These are phyloP conservation scores for Colius striatus DNA, from an alignment of 2,113 vertebrate genomes.

Conservation along the genomic window DNA sequence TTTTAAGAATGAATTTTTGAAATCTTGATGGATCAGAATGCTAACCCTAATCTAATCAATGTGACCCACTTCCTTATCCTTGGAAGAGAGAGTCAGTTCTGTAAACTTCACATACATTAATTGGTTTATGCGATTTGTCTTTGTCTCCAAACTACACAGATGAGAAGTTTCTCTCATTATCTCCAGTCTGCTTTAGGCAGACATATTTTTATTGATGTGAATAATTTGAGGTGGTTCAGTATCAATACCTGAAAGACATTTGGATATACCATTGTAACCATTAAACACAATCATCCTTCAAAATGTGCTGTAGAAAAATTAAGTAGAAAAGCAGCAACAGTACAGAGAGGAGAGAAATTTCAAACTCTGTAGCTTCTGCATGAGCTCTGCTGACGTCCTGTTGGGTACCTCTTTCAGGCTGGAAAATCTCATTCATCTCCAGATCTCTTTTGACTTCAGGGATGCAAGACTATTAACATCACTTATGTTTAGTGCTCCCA, in stretches of 20 bases:
- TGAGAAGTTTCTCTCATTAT: not conserved
- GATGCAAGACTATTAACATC: not conserved
- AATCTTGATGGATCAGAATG: not conserved
- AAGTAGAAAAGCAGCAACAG: not conserved
- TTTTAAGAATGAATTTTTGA: not conserved
- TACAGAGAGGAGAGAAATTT: not conserved
- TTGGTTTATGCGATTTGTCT: not conserved
- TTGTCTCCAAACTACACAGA: not conserved
- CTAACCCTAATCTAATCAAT: not conserved
- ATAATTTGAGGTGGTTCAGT: not conserved
- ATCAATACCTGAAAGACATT: not conserved
- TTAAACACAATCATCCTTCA: not conserved
- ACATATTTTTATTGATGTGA: not conserved
- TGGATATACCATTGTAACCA: not conserved
- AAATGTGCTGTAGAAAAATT: not conserved
- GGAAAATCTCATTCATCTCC: not conserved
- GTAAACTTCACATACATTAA: not conserved
- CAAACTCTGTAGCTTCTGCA: not conserved
- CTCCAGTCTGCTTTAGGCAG: not conserved
- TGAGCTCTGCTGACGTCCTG: not conserved
- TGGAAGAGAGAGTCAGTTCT: not conserved
- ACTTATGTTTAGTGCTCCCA: not conserved
- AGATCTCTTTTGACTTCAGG: not conserved
- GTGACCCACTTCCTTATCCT: not conserved
- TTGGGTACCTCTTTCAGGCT: not conserved